Evolutionary conservation across 2,888 invertebrate genomes (phyloP).

Genomic region (Flexamia atlantica): DNA sequence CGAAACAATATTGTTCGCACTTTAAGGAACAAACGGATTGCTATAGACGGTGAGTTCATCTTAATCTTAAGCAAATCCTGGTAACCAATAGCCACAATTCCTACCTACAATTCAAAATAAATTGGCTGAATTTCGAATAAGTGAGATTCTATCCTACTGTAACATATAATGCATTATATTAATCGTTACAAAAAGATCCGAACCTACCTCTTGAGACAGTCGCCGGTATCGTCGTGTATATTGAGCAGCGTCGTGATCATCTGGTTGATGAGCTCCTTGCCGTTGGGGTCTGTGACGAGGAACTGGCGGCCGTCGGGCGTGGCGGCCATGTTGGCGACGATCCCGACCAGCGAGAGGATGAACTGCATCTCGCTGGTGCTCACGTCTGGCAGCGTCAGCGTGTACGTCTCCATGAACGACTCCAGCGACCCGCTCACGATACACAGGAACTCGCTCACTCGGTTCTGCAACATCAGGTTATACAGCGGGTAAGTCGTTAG

Average conservation of each 20-base stretch:
- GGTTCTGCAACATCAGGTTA: too few species aligned
- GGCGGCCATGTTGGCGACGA: conserved; percentile 74
- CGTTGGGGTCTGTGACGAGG: conserved; percentile 72
- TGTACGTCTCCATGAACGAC: conserved; percentile 74
- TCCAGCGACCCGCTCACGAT: conserved; percentile 73
- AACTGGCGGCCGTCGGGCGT: conserved; percentile 73
- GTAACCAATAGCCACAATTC: too few species aligned
- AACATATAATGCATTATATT: too few species aligned
- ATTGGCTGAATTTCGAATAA: too few species aligned
- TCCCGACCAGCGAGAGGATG: conserved; percentile 73
- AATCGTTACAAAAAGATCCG: too few species aligned
- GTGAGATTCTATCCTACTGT: too few species aligned
- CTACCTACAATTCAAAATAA: too few species aligned
- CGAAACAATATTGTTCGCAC: too few species aligned
- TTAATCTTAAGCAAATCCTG: too few species aligned
- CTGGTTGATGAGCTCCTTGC: conserved; percentile 72
- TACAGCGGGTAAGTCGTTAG: too few species aligned
- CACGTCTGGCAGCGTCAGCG: conserved; percentile 71
- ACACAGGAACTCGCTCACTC: conserved; percentile 73
- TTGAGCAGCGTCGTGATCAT: conserved; percentile 72
- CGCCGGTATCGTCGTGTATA: conserved; percentile 72
- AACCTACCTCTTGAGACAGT: conserved; percentile 72
- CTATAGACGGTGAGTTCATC: too few species aligned
- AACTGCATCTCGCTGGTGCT: conserved; percentile 74
- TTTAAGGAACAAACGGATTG: too few species aligned